These are phyloP conservation scores for Bombylius discolor DNA, from an alignment of 2,888 invertebrate genomes.

Conservation along the genomic window DNA sequence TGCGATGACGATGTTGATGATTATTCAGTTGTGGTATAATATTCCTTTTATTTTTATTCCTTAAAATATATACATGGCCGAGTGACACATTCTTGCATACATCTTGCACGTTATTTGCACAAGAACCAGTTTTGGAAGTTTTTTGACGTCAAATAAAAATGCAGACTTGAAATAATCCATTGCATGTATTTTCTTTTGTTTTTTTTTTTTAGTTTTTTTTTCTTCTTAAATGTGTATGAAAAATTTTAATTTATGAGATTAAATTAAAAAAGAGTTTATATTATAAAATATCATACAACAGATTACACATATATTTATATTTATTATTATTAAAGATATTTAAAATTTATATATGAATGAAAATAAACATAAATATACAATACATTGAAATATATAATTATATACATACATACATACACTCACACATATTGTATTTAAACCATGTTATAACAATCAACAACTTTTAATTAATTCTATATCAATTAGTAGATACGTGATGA, in stretches of 20 bases:
- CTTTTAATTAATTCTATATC: slow-evolving; percentile 34
- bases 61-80: background rate
- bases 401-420: too few species aligned
- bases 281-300: too few species aligned
- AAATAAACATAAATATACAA: too few species aligned
- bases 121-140: slow-evolving; percentile 7
- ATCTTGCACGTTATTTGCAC: background rate
- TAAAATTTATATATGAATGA: too few species aligned
- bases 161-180: background rate
- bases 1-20: too few species aligned
- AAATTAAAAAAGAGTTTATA: background rate
- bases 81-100: slow-evolving; percentile 6
- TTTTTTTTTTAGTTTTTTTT: background rate
- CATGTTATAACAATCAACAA: slow-evolving; percentile 1
- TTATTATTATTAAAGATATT: too few species aligned
- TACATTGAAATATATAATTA: too few species aligned
- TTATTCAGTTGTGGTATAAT: too few species aligned
- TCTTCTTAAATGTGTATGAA: background rate
- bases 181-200: slow-evolving; percentile 1
- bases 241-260: slow-evolving; percentile 5
- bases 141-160: slow-evolving; percentile 1
- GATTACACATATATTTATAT: too few species aligned
- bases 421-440: too few species aligned
- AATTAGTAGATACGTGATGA: slow-evolving; percentile 37
- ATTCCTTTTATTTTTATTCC: too few species aligned